Evolutionary conservation across 2,113 vertebrate species (phyloP).

Genomic region (Chaenogobius annularis): DNA sequence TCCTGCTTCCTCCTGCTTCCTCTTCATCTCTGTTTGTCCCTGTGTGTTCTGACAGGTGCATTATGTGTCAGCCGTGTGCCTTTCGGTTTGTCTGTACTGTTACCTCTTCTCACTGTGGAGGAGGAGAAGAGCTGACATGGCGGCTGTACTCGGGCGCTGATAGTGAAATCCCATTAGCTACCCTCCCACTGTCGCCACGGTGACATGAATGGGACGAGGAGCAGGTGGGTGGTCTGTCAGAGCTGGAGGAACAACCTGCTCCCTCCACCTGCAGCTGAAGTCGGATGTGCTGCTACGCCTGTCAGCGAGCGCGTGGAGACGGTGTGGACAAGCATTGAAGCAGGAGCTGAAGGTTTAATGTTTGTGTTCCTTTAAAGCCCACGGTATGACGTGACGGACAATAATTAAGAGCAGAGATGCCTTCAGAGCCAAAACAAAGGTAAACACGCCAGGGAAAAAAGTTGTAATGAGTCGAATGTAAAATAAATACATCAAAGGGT

Average conservation of each 20-base stretch:
- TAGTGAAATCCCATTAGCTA: conserved; percentile 75
- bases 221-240: conserved; percentile 74
- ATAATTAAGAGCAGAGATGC: conserved; percentile 45
- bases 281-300: conserved; percentile 36
- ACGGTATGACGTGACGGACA: conserved; percentile 42
- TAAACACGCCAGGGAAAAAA: conserved; percentile 9
- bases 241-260: conserved; percentile 44
- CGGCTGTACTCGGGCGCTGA: conserved; percentile 64
- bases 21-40: conserved; percentile 18
- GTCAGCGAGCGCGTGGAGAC: conserved; percentile 38
- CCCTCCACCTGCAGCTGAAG: conserved; percentile 31
- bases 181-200: conserved; percentile 63
- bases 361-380: conserved; percentile 26
- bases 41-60: conserved; percentile 25
- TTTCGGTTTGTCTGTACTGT: conserved; percentile 42
- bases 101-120: conserved; percentile 57
- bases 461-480: not conserved
- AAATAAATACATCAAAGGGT: not conserved
- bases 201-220: conserved; percentile 66
- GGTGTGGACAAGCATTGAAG: conserved; percentile 22
- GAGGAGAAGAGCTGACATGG: conserved; percentile 63
- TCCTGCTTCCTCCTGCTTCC: not conserved
- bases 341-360: conserved; percentile 24
- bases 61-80: conserved; percentile 30
- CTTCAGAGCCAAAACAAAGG: conserved; percentile 41